phyloP scores from a whole-genome alignment of 2,113 vertebrate genomes.

The Megaleporinus macrocephalus region DNA sequence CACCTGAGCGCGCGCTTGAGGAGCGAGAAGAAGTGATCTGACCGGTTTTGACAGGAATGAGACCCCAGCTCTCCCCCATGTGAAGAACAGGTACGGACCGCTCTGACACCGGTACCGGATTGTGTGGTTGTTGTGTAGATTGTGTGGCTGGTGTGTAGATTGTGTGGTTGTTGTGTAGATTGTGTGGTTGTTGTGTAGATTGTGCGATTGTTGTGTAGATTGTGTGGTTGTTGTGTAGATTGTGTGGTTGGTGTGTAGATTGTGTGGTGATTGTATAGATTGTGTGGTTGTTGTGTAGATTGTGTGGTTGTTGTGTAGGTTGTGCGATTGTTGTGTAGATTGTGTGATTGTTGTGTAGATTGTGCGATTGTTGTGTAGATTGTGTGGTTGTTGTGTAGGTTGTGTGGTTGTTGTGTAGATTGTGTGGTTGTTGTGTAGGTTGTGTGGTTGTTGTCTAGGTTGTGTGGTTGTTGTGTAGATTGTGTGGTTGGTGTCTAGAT shows the following conservation, averaged over 20 bases:
- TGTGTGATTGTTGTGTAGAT: not conserved
- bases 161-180: not conserved
- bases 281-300: not conserved
- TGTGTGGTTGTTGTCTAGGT: too few species aligned
- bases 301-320: too few species aligned
- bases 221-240: not conserved
- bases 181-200: too few species aligned
- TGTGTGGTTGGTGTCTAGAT: too few species aligned
- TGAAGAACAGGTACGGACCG: slow-evolving; percentile 42
- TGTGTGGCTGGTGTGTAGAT: too few species aligned
- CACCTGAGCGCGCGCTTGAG: slow-evolving; percentile 45
- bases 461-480: not conserved
- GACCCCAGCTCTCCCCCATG: slow-evolving; percentile 43
- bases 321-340: too few species aligned
- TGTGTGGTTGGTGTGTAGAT: not conserved
- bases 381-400: not conserved
- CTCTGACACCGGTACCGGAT: not conserved
- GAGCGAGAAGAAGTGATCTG: slow-evolving; percentile 12
- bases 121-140: not conserved
- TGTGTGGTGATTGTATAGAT: too few species aligned
- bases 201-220: too few species aligned
- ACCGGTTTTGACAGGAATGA: not conserved
- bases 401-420: too few species aligned
- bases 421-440: not conserved
- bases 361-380: too few species aligned